Conservation (phyloP, 2,113 vertebrate species). For the Laticauda laticaudata region DNA sequence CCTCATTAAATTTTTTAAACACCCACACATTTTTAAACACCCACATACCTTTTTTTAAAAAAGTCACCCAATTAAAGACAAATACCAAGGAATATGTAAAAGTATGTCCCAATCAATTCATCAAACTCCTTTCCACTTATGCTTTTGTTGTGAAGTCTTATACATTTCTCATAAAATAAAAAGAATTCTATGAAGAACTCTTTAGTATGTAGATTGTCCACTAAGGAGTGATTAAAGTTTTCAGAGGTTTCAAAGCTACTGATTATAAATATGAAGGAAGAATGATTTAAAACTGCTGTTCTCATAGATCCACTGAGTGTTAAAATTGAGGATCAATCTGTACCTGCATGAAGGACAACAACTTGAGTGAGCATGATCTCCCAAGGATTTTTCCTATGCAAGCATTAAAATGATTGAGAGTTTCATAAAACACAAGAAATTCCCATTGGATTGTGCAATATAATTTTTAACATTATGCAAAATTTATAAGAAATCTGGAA, state of each 20-base stretch:
- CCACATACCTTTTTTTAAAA: background rate
- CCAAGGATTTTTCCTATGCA: background rate
- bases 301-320: background rate
- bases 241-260: conserved; percentile 26
- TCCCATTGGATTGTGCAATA: background rate
- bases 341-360: conserved; percentile 15
- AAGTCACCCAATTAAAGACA: background rate
- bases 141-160: background rate
- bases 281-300: background rate
- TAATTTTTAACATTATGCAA: conserved; percentile 27
- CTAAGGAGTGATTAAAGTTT: conserved; percentile 27
- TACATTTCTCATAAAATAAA: background rate
- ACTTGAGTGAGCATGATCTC: too few relatives aligned
- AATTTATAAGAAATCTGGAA: conserved; percentile 47
- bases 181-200: background rate
- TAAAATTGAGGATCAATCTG: conserved; percentile 29
- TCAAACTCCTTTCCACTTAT: background rate
- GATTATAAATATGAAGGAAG: conserved; percentile 11
- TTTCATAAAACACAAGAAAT: background rate
- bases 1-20: background rate
- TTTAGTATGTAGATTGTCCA: conserved; percentile 14
- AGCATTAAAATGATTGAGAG: background rate
- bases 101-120: background rate
- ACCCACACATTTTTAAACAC: background rate
- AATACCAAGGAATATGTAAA: background rate